A percentile compares a stretch with the other conserved stretches of the same genome.
These are phyloP conservation scores for Hirundichthys speculiger DNA, from an alignment of 2,113 vertebrate species.

Conservation along the genomic window DNA sequence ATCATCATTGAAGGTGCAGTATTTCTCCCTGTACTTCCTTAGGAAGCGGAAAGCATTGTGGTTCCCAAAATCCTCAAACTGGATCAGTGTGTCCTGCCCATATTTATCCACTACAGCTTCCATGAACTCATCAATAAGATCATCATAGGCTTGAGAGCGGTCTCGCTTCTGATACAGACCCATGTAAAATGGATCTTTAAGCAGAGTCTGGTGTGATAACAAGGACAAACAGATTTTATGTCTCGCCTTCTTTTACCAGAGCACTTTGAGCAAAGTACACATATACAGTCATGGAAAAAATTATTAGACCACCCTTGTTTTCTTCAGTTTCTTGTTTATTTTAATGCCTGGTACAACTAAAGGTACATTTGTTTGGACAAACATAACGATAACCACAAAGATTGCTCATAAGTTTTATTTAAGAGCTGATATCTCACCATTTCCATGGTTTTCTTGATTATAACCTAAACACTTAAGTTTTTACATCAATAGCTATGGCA, in stretches of 20 bases:
- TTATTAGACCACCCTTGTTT: too few species aligned
- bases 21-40: conserved; percentile 93
- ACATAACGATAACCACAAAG: too few species aligned
- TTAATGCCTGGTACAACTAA: too few species aligned
- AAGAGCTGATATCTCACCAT: too few species aligned
- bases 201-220: conserved; percentile 79
- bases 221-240: not conserved
- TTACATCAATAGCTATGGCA: too few species aligned
- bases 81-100: conserved; percentile 93
- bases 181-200: conserved; percentile 96
- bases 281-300: not conserved
- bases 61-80: conserved; percentile 99
- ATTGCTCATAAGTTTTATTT: too few species aligned
- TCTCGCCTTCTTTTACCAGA: not conserved
- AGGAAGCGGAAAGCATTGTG: conserved; percentile 97
- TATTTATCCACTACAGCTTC: conserved; percentile 95
- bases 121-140: conserved; percentile 98
- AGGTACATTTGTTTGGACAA: too few species aligned
- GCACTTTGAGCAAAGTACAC: not conserved
- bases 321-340: too few species aligned
- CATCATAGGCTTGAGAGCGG: conserved; percentile 90
- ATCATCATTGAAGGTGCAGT: conserved; percentile 98
- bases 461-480: too few species aligned
- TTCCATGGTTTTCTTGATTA: too few species aligned
- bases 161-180: conserved; percentile 95